A percentile compares a stretch with the other conserved stretches of the same genome.
phyloP scores from a whole-genome alignment of 2,888 invertebrate genomes.

The Chironomus riparius region DNA sequence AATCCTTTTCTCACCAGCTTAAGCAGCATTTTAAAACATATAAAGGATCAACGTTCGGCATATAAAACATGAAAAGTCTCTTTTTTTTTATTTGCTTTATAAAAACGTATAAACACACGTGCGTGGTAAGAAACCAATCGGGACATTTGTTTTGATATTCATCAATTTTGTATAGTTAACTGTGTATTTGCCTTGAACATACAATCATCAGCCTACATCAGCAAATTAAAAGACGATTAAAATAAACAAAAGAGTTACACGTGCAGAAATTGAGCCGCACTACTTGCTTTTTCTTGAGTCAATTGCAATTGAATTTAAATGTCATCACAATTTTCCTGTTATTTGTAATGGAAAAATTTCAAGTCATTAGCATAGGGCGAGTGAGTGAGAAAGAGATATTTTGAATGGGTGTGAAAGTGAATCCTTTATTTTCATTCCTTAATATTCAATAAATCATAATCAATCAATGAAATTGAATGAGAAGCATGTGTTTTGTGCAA shows the following conservation, averaged over 20 bases:
- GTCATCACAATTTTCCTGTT: slow-evolving; percentile 2
- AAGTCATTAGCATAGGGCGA: not conserved
- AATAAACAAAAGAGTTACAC: slow-evolving; percentile 21
- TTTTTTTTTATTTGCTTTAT: slow-evolving; percentile 9
- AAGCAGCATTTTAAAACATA: slow-evolving; percentile 2
- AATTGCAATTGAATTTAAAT: slow-evolving; percentile 18
- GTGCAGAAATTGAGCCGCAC: slow-evolving; percentile 20
- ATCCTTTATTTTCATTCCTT: not conserved
- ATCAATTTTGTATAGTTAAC: too few relatives aligned
- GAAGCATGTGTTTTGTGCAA: not conserved
- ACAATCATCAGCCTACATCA: not conserved
- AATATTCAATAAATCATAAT: slow-evolving; percentile 18
- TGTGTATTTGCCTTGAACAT: too few relatives aligned
- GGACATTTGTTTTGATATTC: slow-evolving; percentile 2
- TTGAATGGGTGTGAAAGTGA: too few relatives aligned
- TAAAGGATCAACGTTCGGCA: not conserved
- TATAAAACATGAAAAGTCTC: not conserved
- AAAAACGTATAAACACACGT: slow-evolving; percentile 23
- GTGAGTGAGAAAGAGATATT: too few relatives aligned
- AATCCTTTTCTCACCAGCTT: slow-evolving; percentile 27
- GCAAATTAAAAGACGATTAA: slow-evolving; percentile 20
- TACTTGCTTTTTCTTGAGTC: slow-evolving; percentile 1
- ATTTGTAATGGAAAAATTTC: not conserved
- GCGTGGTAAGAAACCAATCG: slow-evolving; percentile 14
- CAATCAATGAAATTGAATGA: slow-evolving; percentile 12